These are phyloP conservation scores for Coptodon bakossiorum DNA, from an alignment of 2,113 vertebrate species.

Conservation along the genomic window DNA sequence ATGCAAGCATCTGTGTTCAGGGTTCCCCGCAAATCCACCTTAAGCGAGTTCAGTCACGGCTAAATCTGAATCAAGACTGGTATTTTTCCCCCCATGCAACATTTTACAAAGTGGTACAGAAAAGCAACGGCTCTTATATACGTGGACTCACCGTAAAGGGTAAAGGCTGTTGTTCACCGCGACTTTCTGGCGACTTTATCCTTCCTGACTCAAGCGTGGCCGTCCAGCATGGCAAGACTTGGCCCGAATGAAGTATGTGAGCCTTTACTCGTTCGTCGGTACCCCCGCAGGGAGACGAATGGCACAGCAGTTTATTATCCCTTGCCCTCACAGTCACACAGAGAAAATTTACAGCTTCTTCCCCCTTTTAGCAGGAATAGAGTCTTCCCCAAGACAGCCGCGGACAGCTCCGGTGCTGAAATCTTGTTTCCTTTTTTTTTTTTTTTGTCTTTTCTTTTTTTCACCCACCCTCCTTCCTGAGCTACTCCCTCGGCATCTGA, in stretches of 20 bases:
- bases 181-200: slow-evolving; percentile 38
- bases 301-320: slow-evolving; percentile 31
- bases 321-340: not conserved
- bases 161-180: slow-evolving; percentile 1
- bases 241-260: slow-evolving; percentile 22
- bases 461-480: not conserved
- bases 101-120: not conserved
- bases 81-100: not conserved
- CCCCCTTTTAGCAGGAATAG: not conserved
- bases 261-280: not conserved
- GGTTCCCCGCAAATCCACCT: not conserved
- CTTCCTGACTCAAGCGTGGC: slow-evolving; percentile 49
- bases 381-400: slow-evolving; percentile 3
- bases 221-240: slow-evolving; percentile 68
- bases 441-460: not conserved
- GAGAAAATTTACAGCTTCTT: slow-evolving; percentile 1
- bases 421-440: not conserved
- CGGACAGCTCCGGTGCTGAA: slow-evolving; percentile 76
- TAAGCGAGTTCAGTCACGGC: not conserved
- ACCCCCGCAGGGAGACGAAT: not conserved
- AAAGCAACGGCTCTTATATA: not conserved
- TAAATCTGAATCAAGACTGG: not conserved
- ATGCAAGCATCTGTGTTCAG: slow-evolving; percentile 1
- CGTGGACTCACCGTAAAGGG: slow-evolving; percentile 47
- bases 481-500: slow-evolving; percentile 13